Conservation (phyloP, 2,888 invertebrate genomes). For the Daptonema setosum region DNA sequence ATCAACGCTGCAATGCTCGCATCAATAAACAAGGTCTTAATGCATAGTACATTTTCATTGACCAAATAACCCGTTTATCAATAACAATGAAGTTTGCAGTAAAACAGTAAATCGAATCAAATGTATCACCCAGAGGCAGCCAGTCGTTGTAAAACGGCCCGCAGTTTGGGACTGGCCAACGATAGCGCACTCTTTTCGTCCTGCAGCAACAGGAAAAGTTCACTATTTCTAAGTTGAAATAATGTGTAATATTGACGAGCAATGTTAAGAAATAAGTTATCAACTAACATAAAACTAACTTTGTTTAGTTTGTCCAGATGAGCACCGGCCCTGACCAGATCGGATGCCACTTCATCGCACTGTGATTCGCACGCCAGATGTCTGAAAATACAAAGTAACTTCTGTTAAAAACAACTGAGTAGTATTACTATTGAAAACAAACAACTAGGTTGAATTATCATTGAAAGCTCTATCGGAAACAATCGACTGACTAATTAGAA, state of each 20-base stretch:
- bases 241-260: too few relatives aligned
- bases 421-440: too few relatives aligned
- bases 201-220: background rate
- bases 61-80: too few relatives aligned
- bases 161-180: constrained; percentile 24
- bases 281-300: constrained; percentile 26
- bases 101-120: too few relatives aligned
- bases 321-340: constrained; percentile 46
- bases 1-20: too few relatives aligned
- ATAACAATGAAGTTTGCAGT: too few relatives aligned
- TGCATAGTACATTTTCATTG: too few relatives aligned
- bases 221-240: background rate
- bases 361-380: constrained; percentile 63
- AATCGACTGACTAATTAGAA: too few relatives aligned
- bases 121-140: constrained; percentile 3
- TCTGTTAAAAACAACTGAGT: too few relatives aligned
- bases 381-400: constrained; percentile 34
- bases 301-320: constrained; percentile 40
- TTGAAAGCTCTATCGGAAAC: too few relatives aligned
- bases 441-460: too few relatives aligned
- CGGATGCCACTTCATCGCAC: constrained; percentile 42
- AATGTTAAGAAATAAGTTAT: background rate
- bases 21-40: too few relatives aligned
- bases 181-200: constrained; percentile 43
- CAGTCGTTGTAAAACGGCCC: constrained; percentile 2